Evolutionary conservation across 2,797 vertebrate species (phyloP).

Genomic region (Melanotaenia maccullochi): DNA sequence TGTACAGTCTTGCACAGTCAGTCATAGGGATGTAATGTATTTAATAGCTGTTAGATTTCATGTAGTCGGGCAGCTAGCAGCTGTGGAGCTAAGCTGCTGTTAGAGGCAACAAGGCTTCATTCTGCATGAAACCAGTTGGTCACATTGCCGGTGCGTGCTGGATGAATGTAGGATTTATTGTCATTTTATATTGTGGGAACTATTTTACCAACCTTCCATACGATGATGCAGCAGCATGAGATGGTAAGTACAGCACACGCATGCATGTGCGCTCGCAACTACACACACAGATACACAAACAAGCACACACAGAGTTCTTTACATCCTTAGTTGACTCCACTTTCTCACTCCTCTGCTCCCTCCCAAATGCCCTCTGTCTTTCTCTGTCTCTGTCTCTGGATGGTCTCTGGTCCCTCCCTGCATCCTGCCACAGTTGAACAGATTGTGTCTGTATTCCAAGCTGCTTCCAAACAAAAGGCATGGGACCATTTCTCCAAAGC

Average conservation of each 20-base stretch:
- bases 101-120: slow-evolving; percentile 2
- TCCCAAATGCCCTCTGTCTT: slow-evolving; percentile 84
- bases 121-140: slow-evolving; percentile 7
- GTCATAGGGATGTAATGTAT: not conserved
- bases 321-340: slow-evolving; percentile 88
- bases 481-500: slow-evolving; percentile 99
- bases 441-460: slow-evolving; percentile 99
- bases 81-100: slow-evolving; percentile 7
- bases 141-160: slow-evolving; percentile 1
- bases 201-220: slow-evolving; percentile 24
- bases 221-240: slow-evolving; percentile 61
- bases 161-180: slow-evolving; percentile 23
- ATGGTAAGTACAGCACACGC: slow-evolving; percentile 67
- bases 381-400: slow-evolving; percentile 79
- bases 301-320: slow-evolving; percentile 64
- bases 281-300: slow-evolving; percentile 13
- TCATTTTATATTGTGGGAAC: slow-evolving; percentile 33
- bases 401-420: slow-evolving; percentile 78
- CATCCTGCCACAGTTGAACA: slow-evolving; percentile 93
- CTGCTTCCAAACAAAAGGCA: slow-evolving; percentile 99
- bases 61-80: not conserved
- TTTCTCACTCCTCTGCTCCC: slow-evolving; percentile 92
- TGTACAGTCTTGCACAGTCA: not conserved
- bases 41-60: not conserved
- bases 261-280: not conserved